A percentile compares a stretch with the other conserved stretches of the same genome.
Evolutionary conservation across 2,797 vertebrate species (phyloP).

Genomic region (Acanthopagrus latus): DNA sequence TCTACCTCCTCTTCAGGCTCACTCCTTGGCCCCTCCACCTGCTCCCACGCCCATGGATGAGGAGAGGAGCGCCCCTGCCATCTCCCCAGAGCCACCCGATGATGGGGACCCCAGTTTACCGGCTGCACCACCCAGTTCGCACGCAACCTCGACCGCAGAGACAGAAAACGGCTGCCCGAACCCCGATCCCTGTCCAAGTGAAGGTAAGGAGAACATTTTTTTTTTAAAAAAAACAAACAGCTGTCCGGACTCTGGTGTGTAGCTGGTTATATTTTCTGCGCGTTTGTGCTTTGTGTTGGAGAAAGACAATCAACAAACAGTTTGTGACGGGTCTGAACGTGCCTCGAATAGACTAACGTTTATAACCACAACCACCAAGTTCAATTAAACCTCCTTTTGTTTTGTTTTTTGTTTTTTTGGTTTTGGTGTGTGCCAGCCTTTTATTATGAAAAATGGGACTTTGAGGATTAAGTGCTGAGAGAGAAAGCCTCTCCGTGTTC

Average conservation of each 20-base stretch:
- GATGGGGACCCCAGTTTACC: slow-evolving; percentile 75
- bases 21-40: slow-evolving; percentile 57
- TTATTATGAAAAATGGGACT: slow-evolving; percentile 25
- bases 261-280: neutral
- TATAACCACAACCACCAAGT: slow-evolving; percentile 18
- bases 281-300: neutral
- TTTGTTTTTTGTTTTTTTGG: neutral
- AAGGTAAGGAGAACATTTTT: slow-evolving; percentile 68
- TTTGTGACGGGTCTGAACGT: slow-evolving; percentile 36
- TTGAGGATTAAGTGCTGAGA: slow-evolving; percentile 35
- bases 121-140: slow-evolving; percentile 33
- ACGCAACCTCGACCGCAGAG: slow-evolving; percentile 35
- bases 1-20: slow-evolving; percentile 59
- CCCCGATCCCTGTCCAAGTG: slow-evolving; percentile 41
- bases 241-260: neutral
- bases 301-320: slow-evolving; percentile 1
- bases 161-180: slow-evolving; percentile 35
- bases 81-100: slow-evolving; percentile 83
- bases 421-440: slow-evolving; percentile 8
- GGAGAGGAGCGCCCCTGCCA: slow-evolving; percentile 81
- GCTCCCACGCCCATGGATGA: slow-evolving; percentile 87
- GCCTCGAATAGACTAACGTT: slow-evolving; percentile 10
- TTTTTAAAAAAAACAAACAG: neutral
- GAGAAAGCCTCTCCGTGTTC: slow-evolving; percentile 4
- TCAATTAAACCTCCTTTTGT: slow-evolving; percentile 13